Percentiles rank a stretch among this genome's conserved stretches.
phyloP scores from a whole-genome alignment of 37 sponge, comb jelly and placozoan species.

The Agelas oroides region DNA sequence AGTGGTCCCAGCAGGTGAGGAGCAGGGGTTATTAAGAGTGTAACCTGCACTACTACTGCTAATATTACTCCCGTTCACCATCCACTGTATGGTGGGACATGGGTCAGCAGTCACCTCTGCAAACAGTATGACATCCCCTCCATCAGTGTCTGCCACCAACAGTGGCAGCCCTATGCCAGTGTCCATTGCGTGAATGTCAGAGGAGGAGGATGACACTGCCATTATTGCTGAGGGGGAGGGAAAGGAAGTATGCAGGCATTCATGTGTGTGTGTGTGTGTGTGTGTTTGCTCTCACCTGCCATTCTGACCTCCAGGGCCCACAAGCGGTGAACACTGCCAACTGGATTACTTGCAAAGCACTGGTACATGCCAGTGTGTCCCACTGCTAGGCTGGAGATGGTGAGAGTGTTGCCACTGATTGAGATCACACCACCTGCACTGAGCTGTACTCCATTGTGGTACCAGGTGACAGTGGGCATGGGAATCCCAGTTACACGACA shows the following conservation, averaged over 20 bases:
- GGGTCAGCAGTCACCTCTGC: constrained; percentile 46
- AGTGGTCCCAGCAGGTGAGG: not conserved
- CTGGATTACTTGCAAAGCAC: constrained; percentile 50
- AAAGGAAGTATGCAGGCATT: no score
- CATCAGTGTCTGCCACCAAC: not conserved
- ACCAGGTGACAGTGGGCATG: constrained; percentile 34
- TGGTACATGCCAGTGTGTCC: constrained; percentile 69
- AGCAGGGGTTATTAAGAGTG: not conserved
- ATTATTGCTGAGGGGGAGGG: no score
- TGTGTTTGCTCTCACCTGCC: constrained; percentile 34
- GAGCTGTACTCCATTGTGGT: constrained; percentile 32
- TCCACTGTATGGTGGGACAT: constrained; percentile 24
- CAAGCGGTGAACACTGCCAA: not conserved
- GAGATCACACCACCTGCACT: not conserved
- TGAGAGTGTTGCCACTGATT: not conserved
- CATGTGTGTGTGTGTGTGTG: no score
- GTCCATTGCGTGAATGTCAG: no score
- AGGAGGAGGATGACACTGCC: no score
- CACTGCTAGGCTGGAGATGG: not conserved
- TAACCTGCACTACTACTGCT: not conserved
- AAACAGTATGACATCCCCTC: not conserved
- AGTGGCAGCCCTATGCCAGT: no score
- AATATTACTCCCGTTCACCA: not conserved
- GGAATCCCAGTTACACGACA: constrained; percentile 38
- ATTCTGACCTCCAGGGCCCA: constrained; percentile 54